phyloP scores from a whole-genome alignment of 2,797 vertebrate species.

The Sciurus vulgaris region DNA sequence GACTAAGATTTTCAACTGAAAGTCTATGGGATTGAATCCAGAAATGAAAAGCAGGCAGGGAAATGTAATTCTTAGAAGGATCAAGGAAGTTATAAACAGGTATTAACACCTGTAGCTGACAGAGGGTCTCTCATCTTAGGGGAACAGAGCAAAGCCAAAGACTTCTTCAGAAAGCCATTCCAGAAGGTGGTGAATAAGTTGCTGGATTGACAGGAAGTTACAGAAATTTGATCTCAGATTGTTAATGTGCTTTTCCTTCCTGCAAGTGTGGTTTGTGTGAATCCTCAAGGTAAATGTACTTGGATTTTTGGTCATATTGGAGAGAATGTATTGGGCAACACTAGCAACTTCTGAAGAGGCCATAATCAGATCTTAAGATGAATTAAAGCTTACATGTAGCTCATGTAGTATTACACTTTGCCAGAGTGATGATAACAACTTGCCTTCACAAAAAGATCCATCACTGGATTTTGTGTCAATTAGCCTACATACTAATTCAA shows the following conservation, averaged over 20 bases:
- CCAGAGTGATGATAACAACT: not conserved
- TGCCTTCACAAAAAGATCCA: not conserved
- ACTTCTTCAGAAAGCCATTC: not conserved
- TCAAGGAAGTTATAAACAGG: not conserved
- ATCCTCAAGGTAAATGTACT: not conserved
- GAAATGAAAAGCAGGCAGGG: not conserved
- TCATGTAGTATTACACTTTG: not conserved
- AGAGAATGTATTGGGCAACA: not conserved
- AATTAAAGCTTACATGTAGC: not conserved
- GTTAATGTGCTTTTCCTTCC: not conserved
- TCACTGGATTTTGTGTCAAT: not conserved
- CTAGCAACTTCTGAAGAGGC: not conserved
- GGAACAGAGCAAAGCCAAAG: not conserved
- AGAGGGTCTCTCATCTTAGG: not conserved
- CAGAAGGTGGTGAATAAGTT: not conserved
- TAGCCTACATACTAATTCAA: not conserved
- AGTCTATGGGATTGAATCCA: not conserved
- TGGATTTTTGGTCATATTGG: not conserved
- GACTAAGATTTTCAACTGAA: constrained; percentile 14
- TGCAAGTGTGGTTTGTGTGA: not conserved
- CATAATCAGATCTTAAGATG: not conserved
- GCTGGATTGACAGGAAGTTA: not conserved
- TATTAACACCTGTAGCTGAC: not conserved
- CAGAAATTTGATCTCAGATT: not conserved
- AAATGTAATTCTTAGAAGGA: not conserved